phyloP scores from a whole-genome alignment of 2,797 vertebrate species.

The Lutjanus argentimaculatus region DNA sequence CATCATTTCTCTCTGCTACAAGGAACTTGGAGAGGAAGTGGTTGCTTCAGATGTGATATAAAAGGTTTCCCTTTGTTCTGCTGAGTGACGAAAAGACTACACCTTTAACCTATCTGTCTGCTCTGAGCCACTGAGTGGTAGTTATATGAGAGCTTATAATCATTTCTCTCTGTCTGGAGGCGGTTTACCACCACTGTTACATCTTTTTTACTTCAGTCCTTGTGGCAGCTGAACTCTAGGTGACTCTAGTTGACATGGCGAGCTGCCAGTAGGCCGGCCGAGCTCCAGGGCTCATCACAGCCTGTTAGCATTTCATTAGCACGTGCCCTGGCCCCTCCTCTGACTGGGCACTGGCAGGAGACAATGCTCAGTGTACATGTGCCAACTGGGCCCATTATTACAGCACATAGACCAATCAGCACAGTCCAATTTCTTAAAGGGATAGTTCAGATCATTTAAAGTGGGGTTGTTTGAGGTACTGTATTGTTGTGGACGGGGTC shows the following conservation, averaged over 20 bases:
- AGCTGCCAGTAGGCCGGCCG: conserved; percentile 61
- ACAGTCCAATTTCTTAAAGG: conserved; percentile 24
- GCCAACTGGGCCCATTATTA: conserved; percentile 72
- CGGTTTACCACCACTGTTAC: conserved; percentile 9
- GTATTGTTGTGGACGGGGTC: too few relatives aligned
- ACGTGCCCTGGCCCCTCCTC: conserved; percentile 58
- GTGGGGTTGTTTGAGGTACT: too few relatives aligned
- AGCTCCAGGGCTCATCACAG: conserved; percentile 64
- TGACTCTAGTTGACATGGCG: conserved; percentile 69
- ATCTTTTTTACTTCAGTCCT: conserved; percentile 8
- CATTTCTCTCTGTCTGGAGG: conserved; percentile 16
- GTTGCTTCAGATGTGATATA: conserved; percentile 7
- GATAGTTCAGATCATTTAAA: too few relatives aligned
- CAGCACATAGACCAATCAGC: conserved; percentile 41
- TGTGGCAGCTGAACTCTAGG: conserved; percentile 66
- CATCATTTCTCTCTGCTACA: conserved; percentile 14
- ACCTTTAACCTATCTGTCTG: conserved; percentile 5
- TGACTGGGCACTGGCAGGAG: conserved; percentile 61
- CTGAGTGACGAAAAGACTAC: not conserved
- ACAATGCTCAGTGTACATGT: conserved; percentile 50
- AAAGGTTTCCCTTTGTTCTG: conserved; percentile 22
- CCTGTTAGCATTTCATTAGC: conserved; percentile 77
- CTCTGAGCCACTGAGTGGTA: conserved; percentile 7
- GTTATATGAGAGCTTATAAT: conserved; percentile 29
- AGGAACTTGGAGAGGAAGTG: conserved; percentile 22